phyloP scores from a whole-genome alignment of 2,113 vertebrate genomes.

The Scomber japonicus region DNA sequence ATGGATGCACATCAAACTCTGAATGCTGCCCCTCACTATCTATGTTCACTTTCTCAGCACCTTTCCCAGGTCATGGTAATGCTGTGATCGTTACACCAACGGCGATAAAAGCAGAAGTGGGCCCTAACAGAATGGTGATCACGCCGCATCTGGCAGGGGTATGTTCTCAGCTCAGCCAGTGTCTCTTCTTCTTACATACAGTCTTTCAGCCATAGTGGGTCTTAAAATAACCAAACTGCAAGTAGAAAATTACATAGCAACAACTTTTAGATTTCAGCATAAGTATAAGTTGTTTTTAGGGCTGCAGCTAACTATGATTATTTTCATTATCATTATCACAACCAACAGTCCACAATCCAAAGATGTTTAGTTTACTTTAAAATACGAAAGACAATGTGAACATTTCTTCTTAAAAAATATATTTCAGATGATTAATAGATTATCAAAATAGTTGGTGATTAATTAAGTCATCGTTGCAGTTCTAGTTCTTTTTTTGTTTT shows the following conservation, averaged over 20 bases:
- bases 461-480: too few relatives aligned
- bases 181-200: background rate
- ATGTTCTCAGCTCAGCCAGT: conserved; percentile 57
- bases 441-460: too few relatives aligned
- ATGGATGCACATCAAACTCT: conserved; percentile 6
- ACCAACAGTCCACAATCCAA: too few relatives aligned
- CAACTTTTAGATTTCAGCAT: background rate
- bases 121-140: conserved; percentile 90
- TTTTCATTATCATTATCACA: too few relatives aligned
- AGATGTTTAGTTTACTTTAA: too few relatives aligned
- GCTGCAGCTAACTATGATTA: too few relatives aligned
- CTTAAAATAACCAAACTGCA: background rate
- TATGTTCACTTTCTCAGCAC: conserved; percentile 74
- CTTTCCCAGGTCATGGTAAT: conserved; percentile 87
- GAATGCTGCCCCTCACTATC: background rate
- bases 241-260: background rate
- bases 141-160: conserved; percentile 88
- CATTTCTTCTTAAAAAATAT: too few relatives aligned
- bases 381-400: too few relatives aligned
- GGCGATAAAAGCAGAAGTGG: conserved; percentile 89
- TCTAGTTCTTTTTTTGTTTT: background rate
- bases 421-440: too few relatives aligned
- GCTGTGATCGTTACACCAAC: conserved; percentile 92
- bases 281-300: too few relatives aligned
- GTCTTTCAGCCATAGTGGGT: background rate